Percentiles rank a stretch among this genome's conserved stretches.
phyloP scores from a whole-genome alignment of 2,888 invertebrate genomes.

The Melanophora roralis region DNA sequence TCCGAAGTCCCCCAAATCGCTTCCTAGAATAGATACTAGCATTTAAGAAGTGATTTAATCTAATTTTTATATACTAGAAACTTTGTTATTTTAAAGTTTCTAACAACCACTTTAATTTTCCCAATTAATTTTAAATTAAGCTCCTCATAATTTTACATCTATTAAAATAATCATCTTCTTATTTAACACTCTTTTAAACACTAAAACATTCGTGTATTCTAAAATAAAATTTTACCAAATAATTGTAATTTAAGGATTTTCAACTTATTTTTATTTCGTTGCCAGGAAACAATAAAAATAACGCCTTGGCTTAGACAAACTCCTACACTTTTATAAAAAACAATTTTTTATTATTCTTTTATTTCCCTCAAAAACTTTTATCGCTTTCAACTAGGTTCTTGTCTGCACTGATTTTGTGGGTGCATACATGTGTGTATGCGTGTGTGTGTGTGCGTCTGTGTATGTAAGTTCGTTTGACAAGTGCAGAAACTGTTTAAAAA shows the following conservation, averaged over 20 bases:
- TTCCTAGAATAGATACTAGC: too few species aligned
- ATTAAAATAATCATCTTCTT: too few species aligned
- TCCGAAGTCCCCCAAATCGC: too few species aligned
- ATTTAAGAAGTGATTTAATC: too few species aligned
- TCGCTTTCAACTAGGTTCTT: constrained; percentile 22
- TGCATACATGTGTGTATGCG: too few species aligned
- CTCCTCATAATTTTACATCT: too few species aligned
- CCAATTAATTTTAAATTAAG: too few species aligned
- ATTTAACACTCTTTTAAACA: too few species aligned
- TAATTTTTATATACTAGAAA: too few species aligned
- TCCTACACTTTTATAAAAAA: background rate
- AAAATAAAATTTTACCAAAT: background rate
- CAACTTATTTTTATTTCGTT: background rate
- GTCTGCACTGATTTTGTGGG: background rate
- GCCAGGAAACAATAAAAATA: background rate
- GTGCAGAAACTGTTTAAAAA: constrained; percentile 10
- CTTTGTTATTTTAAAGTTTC: too few species aligned
- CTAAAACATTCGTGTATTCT: too few species aligned
- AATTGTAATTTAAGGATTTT: background rate
- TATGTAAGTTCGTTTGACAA: background rate
- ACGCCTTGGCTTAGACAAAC: background rate
- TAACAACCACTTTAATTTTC: too few species aligned
- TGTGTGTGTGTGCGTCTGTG: background rate
- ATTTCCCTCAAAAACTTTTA: constrained; percentile 17
- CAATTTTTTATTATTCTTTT: background rate